Conservation (phyloP, 1,140 invertebrate genomes). For the Ectropis grisescens region DNA sequence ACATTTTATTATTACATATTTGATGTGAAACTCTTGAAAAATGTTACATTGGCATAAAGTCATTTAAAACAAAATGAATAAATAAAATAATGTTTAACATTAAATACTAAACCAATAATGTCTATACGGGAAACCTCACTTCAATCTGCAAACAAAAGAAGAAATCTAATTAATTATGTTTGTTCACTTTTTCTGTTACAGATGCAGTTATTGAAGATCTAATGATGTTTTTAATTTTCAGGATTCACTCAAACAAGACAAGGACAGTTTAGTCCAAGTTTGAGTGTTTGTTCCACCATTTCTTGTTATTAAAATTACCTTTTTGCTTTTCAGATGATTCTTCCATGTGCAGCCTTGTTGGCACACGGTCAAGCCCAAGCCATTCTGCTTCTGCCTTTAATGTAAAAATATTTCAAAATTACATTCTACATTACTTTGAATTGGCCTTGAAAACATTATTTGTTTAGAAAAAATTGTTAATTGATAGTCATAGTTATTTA, state of each 20-base stretch:
- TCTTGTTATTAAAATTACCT: slow-evolving; percentile 61
- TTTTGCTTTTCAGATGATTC: slow-evolving; percentile 69
- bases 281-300: slow-evolving; percentile 48
- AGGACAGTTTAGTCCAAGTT: slow-evolving; percentile 32
- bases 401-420: slow-evolving; percentile 52
- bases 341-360: slow-evolving; percentile 68
- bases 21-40: no score
- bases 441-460: no score
- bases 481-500: no score
- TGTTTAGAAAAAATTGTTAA: no score
- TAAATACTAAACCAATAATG: no score
- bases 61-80: no score
- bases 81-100: no score
- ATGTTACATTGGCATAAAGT: no score
- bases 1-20: no score
- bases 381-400: slow-evolving; percentile 71
- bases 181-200: slow-evolving; percentile 63
- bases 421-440: slow-evolving; percentile 22
- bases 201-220: slow-evolving; percentile 55
- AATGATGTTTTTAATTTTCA: slow-evolving; percentile 42
- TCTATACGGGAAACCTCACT: no score
- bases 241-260: slow-evolving; percentile 55
- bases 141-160: slow-evolving; percentile 54
- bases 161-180: slow-evolving; percentile 40
- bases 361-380: slow-evolving; percentile 68